Percentiles rank a stretch among this genome's conserved stretches.
Conservation (phyloP, 2,888 invertebrate genomes). For the Anodontia alba region DNA sequence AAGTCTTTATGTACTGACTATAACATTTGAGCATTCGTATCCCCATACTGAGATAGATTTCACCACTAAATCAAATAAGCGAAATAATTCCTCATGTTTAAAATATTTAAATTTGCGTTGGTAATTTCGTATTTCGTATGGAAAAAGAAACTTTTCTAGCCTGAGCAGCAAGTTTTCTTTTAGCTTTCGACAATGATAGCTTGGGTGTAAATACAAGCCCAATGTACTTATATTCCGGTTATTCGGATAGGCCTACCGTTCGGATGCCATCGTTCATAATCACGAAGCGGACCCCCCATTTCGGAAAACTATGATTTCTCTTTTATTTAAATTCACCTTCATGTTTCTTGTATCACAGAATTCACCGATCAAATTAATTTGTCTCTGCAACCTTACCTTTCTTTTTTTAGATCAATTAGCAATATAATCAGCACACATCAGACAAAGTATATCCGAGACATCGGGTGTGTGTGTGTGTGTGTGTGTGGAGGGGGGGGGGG, state of each 20-base stretch:
- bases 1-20: slow-evolving; percentile 33
- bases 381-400: slow-evolving; percentile 1
- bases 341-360: not conserved
- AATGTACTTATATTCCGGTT: slow-evolving; percentile 23
- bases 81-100: slow-evolving; percentile 2
- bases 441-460: slow-evolving; percentile 20
- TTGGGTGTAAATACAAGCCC: slow-evolving; percentile 27
- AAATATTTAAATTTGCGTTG: slow-evolving; percentile 10
- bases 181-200: slow-evolving; percentile 16
- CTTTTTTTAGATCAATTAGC: slow-evolving; percentile 20
- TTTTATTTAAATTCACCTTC: too few relatives aligned
- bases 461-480: too few relatives aligned
- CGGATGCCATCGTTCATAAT: slow-evolving; percentile 13
- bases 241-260: not conserved
- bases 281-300: slow-evolving; percentile 13
- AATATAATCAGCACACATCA: slow-evolving; percentile 22
- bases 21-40: slow-evolving; percentile 3
- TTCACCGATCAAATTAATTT: slow-evolving; percentile 3
- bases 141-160: slow-evolving; percentile 2
- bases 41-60: slow-evolving; percentile 27
- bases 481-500: not conserved
- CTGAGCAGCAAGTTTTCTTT: slow-evolving; percentile 1
- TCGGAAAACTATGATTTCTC: slow-evolving; percentile 21
- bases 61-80: slow-evolving; percentile 15
- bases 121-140: not conserved